Evolutionary conservation across 2,888 invertebrate species (phyloP), one percentile per base, ranked within the genome.

Genomic region (Phoenoteleia sp.): DNA sequence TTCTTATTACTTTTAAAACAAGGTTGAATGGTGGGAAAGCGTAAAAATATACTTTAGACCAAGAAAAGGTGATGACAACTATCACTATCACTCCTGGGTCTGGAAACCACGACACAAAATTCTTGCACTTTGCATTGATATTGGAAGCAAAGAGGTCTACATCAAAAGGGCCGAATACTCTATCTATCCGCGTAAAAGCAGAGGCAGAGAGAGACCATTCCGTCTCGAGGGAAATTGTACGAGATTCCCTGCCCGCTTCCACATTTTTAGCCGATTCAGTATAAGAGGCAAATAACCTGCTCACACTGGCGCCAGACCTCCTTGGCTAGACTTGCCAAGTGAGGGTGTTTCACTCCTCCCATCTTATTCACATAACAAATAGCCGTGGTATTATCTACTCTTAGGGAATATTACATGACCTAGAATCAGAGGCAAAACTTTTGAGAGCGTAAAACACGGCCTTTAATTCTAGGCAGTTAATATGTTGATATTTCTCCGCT

Each of bases 11-110:
- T 76, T 74, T 87, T 13, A 86, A 52, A 54, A 91, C 81, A 13
- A 91, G n/a, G 1, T 85, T 76, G 80, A 91, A 91, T 4, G 89
- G 89, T 9, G 90, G 89, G 49, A 90, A 90, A 3, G 90, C 90
- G 83, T 89, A 90, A 67, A 79, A 72, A 2, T n/a, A 27, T 11
- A n/a, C 6, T 2, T 33, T 33, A 0, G 1, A 21, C 67, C 67
- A 76, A 1, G 42, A 45, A 1, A 75, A 27, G 0, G 83, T 79
- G 17, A 84, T 62, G 56, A 80, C 75, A 0, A 83, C 45, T 3
- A 49, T n/a, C n/a, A n/a, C n/a, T 6, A n/a, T 4, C 0, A 72
- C 29, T 9, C 67, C 72, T 21, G 72, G 67, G 25, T 82, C 64
- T 9, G 39, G 62, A 7, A 58, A 64, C 72, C 77, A 77, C 1